Base-by-base conservation (phyloP, 30 jellyfish, hydroid and myxozoan species). In the Morbakka virulenta region DNA sequence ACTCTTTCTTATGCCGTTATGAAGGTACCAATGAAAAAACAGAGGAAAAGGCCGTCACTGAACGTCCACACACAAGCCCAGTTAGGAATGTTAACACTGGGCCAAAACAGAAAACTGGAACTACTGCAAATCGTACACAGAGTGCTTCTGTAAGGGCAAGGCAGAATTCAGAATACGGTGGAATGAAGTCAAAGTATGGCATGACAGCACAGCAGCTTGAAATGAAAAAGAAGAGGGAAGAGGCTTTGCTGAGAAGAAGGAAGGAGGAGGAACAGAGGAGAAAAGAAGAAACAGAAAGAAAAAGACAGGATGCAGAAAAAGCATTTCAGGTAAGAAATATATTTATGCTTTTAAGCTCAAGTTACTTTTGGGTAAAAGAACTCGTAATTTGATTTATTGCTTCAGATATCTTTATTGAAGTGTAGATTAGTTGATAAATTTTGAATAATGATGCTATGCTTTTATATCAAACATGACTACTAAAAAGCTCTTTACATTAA, bases 121-220 rank as follows among this genome's bases (percentile, higher is more conserved):
- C 75, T 4, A 28, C 20, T 13, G 66, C 50, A 3, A 69, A 68
- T 28, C 30, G 88, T 13, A 70, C 65, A 4, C 13, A 76, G 34
- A 75, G 88, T 62, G 87, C 91, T 20, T 28, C 50, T 62, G 84
- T 49, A 41, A 77, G 83, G 32, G 35, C 20, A 20, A 61, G 41
- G 13, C 68, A 64, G 9, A 85, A 80, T 70, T 84, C 87, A 52
- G 98, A 85, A 33, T 92, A 85, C 52, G 68, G 92, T 0, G 95
- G 85, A 29, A 74, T 92, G 34, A 81, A 67, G 29, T 92, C 98
- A 36, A 77, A 64, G 49, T 92, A 92, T 75, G 98, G 82, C 22
- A 92, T 92, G 98, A 80, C 95, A 28, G 96, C 80, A 47, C 95
- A 85, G 31, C 98, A 84, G 63, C 64, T 72, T 31, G 98, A 92